These are phyloP conservation scores for Octonoba sinensis DNA, from an alignment of 2,888 invertebrate genomes.

Conservation along the genomic window DNA sequence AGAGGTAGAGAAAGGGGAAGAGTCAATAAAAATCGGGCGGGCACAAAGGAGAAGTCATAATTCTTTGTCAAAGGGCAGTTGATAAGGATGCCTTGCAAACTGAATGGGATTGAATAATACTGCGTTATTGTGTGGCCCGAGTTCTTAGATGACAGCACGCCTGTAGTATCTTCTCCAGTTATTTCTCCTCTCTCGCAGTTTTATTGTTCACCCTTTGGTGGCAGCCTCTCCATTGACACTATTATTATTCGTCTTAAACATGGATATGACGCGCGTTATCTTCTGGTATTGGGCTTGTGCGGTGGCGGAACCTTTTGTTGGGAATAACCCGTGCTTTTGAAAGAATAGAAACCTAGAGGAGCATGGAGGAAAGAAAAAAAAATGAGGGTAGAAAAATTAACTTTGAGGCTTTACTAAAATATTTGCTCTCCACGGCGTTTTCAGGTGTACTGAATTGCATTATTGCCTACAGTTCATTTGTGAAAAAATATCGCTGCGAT, in stretches of 20 bases:
- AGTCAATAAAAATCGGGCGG: slow-evolving; percentile 56
- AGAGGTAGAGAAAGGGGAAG: neutral
- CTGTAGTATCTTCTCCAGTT: slow-evolving; percentile 23
- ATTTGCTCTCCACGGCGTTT: too few relatives aligned
- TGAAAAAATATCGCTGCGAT: too few relatives aligned
- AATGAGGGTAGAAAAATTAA: too few relatives aligned
- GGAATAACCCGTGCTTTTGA: too few relatives aligned
- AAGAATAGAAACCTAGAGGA: too few relatives aligned
- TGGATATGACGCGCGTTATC: slow-evolving; percentile 48
- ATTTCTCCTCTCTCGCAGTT: slow-evolving; percentile 18
- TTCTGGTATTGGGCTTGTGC: neutral
- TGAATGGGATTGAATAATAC: slow-evolving; percentile 36
- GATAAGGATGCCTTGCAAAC: slow-evolving; percentile 32
- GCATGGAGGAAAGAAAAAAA: too few relatives aligned
- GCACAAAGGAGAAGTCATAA: slow-evolving; percentile 61
- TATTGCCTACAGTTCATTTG: too few relatives aligned
- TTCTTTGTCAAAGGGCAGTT: slow-evolving; percentile 61
- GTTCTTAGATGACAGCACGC: slow-evolving; percentile 50
- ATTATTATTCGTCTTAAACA: slow-evolving; percentile 45
- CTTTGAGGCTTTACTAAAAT: too few relatives aligned
- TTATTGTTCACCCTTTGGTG: slow-evolving; percentile 39
- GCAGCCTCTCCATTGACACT: slow-evolving; percentile 48
- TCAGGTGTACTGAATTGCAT: too few relatives aligned
- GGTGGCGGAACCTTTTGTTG: slow-evolving; percentile 19
- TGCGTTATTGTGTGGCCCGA: slow-evolving; percentile 21